Percentiles rank a stretch among this genome's conserved stretches.
phyloP scores from a whole-genome alignment of 2,113 vertebrate species.

The Rhineura floridana region DNA sequence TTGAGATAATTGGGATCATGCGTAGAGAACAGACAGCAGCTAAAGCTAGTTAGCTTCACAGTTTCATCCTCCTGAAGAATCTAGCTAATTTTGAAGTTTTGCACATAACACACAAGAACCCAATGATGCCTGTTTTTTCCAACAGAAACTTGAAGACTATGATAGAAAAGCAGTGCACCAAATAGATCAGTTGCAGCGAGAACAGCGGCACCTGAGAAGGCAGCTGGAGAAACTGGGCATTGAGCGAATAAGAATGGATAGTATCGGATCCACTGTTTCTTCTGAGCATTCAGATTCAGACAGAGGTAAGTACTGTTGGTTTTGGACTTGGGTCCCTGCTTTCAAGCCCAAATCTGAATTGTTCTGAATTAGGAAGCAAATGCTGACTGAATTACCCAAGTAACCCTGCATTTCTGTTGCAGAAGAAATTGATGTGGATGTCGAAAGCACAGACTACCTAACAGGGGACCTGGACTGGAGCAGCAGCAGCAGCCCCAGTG shows the following conservation, averaged over 20 bases:
- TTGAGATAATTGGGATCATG: not conserved
- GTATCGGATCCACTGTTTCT: conserved; percentile 84
- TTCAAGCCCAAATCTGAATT: too few species aligned
- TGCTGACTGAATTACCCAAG: not conserved
- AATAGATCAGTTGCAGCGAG: conserved; percentile 91
- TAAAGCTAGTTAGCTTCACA: not conserved
- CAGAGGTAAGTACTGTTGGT: conserved; percentile 78
- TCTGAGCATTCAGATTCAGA: conserved; percentile 91
- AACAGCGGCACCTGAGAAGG: conserved; percentile 90
- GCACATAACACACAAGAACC: not conserved
- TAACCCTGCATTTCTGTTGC: conserved; percentile 19
- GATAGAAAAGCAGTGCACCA: conserved; percentile 89
- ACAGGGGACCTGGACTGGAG: conserved; percentile 94
- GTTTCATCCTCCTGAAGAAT: not conserved
- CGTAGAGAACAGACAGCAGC: not conserved
- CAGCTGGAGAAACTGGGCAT: conserved; percentile 92
- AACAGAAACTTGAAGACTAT: conserved; percentile 90
- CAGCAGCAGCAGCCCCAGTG: conserved; percentile 96
- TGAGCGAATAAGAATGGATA: conserved; percentile 90
- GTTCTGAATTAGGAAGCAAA: not conserved
- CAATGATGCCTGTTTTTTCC: not conserved
- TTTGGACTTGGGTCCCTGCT: not conserved
- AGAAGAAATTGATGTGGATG: conserved; percentile 87
- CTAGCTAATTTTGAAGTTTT: too few species aligned
- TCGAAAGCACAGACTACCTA: conserved; percentile 90